phyloP scores from a whole-genome alignment of 2,113 vertebrate genomes.

The Heteronetta atricapilla region DNA sequence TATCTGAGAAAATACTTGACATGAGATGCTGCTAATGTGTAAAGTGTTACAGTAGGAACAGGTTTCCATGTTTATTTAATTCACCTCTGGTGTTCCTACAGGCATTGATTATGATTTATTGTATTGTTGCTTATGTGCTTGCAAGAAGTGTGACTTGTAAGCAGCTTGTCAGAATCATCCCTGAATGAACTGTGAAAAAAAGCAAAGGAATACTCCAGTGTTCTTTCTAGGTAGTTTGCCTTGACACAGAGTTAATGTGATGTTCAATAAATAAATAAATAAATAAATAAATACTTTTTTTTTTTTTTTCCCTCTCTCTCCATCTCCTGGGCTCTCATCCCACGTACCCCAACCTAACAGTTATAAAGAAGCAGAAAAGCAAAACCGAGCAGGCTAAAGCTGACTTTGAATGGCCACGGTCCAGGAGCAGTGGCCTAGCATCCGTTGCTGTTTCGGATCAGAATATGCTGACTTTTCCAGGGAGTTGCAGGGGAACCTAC shows the following conservation, averaged over 20 bases:
- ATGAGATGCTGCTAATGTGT: background rate
- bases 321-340: background rate
- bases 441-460: slow-evolving; percentile 72
- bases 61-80: background rate
- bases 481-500: slow-evolving; percentile 71
- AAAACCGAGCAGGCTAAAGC: slow-evolving; percentile 82
- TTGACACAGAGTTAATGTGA: background rate
- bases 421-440: slow-evolving; percentile 64
- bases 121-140: fast-evolving
- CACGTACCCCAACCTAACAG: slow-evolving; percentile 51
- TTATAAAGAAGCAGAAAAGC: slow-evolving; percentile 89
- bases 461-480: slow-evolving; percentile 58
- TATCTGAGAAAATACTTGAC: background rate
- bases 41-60: background rate
- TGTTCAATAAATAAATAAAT: background rate
- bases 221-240: background rate
- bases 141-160: background rate
- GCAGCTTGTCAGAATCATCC: background rate
- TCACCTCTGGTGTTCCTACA: background rate
- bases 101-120: background rate
- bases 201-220: background rate
- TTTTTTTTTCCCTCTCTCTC: background rate
- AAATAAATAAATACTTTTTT: background rate
- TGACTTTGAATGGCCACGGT: slow-evolving; percentile 81
- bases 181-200: background rate